phyloP scores from a whole-genome alignment of 2,888 invertebrate genomes.

The Calameuta filiformis region DNA sequence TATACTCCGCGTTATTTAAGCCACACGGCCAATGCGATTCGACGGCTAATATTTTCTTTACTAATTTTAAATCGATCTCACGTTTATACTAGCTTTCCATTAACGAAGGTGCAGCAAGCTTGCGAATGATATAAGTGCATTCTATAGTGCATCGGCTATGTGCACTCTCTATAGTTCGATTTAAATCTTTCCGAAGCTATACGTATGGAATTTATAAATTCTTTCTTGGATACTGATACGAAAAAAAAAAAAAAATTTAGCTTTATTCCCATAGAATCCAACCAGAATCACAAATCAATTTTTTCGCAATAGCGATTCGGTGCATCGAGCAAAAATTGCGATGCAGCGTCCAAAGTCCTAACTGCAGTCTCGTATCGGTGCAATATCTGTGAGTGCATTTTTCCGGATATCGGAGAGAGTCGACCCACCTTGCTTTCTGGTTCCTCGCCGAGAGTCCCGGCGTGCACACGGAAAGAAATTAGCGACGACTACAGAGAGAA shows the following conservation, averaged over 20 bases:
- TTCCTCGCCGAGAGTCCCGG: not conserved
- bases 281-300: not conserved
- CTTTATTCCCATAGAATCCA: not conserved
- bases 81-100: not conserved
- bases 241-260: not conserved
- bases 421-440: slow-evolving; percentile 20
- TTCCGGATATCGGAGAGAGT: slow-evolving; percentile 47
- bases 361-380: slow-evolving; percentile 48
- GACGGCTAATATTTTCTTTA: not conserved
- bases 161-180: not conserved
- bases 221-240: not conserved
- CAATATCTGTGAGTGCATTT: slow-evolving; percentile 62
- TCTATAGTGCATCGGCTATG: not conserved
- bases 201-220: not conserved
- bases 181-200: not conserved
- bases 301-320: slow-evolving; percentile 54
- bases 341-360: slow-evolving; percentile 22
- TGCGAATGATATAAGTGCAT: not conserved
- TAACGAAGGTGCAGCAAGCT: not conserved
- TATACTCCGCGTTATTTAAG: not conserved
- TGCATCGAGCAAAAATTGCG: slow-evolving; percentile 37
- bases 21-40: not conserved
- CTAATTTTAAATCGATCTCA: not conserved
- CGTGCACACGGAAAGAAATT: not conserved
- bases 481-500: not conserved